Evolutionary conservation across 2,113 vertebrate genomes (phyloP).

Genomic region (Perca fluviatilis): DNA sequence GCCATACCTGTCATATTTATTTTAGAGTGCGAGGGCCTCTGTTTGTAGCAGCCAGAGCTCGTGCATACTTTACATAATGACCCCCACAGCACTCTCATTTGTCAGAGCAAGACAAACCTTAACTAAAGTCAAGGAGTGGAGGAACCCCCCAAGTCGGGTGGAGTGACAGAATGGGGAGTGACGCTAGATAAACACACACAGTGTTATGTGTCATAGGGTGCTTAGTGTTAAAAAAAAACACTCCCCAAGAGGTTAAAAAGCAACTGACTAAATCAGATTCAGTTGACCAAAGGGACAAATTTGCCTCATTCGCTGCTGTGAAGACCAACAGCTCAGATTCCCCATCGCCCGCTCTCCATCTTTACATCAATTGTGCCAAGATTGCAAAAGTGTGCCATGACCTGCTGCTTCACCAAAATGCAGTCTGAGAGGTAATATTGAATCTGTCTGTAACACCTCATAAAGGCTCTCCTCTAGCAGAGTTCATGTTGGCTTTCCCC

Average conservation of each 20-base stretch:
- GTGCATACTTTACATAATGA: constrained; percentile 40
- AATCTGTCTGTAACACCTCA: constrained; percentile 54
- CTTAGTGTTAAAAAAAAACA: constrained; percentile 7
- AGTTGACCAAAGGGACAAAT: constrained; percentile 30
- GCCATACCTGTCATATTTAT: constrained; percentile 67
- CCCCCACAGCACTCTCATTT: constrained; percentile 56
- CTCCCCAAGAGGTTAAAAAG: constrained; percentile 22
- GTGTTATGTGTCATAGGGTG: constrained; percentile 33
- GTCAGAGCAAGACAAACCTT: constrained; percentile 66
- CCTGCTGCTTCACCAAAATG: constrained; percentile 43
- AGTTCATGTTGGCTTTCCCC: constrained; percentile 54
- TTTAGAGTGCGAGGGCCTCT: constrained; percentile 28
- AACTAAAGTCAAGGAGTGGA: constrained; percentile 43
- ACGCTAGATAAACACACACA: constrained; percentile 62
- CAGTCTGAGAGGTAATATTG: constrained; percentile 44
- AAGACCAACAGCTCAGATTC: constrained; percentile 33
- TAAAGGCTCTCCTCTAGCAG: constrained; percentile 18
- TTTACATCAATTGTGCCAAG: constrained; percentile 15
- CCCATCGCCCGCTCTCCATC: constrained; percentile 12
- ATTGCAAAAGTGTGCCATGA: constrained; percentile 11
- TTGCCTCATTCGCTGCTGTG: neutral
- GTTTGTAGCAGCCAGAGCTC: constrained; percentile 27
- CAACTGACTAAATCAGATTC: constrained; percentile 24
- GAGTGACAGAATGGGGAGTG: constrained; percentile 33
- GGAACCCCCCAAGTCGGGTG: constrained; percentile 1